These are phyloP conservation scores for Platerodrilus igneus DNA, from an alignment of 2,888 invertebrate species.

Conservation along the genomic window DNA sequence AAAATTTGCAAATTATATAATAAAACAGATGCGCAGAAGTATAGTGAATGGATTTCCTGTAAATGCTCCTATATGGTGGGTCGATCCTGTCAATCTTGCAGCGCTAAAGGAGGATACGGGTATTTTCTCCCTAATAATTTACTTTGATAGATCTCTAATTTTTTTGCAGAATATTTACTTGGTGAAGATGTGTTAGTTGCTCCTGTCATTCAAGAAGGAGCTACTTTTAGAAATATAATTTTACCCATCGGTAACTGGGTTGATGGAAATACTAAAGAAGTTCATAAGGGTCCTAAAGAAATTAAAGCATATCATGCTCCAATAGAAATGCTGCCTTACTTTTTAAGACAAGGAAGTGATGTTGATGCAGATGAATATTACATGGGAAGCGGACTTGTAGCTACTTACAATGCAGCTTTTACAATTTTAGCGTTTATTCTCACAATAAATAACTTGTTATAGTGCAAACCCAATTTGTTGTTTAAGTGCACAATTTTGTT, in stretches of 20 bases:
- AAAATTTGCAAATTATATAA: conserved; percentile 57
- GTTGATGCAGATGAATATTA: too few relatives aligned
- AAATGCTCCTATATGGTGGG: conserved; percentile 83
- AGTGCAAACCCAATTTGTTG: too few relatives aligned
- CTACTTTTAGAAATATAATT: conserved; percentile 63
- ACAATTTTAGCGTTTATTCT: too few relatives aligned
- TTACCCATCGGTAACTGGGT: conserved; percentile 71
- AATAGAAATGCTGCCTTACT: conserved; percentile 65
- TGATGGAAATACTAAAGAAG: conserved; percentile 53
- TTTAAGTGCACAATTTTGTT: too few relatives aligned
- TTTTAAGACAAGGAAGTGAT: conserved; percentile 39
- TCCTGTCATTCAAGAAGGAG: conserved; percentile 64
- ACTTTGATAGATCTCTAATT: too few relatives aligned
- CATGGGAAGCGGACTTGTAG: too few relatives aligned
- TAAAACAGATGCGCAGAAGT: conserved; percentile 57
- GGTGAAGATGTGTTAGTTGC: conserved; percentile 75
- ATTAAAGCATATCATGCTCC: conserved; percentile 62
- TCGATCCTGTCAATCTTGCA: conserved; percentile 60
- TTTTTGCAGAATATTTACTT: too few relatives aligned
- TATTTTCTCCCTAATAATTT: too few relatives aligned
- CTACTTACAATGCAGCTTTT: too few relatives aligned
- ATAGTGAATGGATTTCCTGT: conserved; percentile 63
- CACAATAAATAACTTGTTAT: too few relatives aligned
- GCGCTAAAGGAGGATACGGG: conserved; percentile 12
- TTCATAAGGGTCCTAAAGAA: conserved; percentile 58